Percentiles rank a stretch among this genome's conserved stretches.
Conservation (phyloP, 2,797 vertebrate species). For the Typhlichthys eigenmanni region DNA sequence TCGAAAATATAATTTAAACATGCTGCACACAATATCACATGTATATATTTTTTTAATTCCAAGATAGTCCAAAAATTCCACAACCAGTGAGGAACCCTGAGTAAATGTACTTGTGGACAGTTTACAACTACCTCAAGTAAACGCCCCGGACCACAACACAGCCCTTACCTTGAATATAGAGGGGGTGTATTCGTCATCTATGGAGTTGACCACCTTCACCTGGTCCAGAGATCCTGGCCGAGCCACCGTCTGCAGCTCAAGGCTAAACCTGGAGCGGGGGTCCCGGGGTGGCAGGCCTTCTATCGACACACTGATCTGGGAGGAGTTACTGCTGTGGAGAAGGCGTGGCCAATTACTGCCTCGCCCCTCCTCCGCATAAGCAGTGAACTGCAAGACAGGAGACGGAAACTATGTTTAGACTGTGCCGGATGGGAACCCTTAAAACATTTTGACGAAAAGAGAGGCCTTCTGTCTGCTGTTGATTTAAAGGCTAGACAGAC, state of each 20-base stretch:
- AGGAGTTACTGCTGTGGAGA: constrained; percentile 84
- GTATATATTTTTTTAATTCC: too few species aligned
- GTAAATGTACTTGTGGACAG: too few species aligned
- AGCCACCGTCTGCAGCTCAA: constrained; percentile 82
- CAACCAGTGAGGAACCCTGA: too few species aligned
- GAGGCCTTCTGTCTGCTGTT: not conserved
- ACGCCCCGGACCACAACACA: too few species aligned
- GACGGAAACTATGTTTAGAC: not conserved
- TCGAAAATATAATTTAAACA: too few species aligned
- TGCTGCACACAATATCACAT: too few species aligned
- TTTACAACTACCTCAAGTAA: too few species aligned
- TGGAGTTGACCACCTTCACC: constrained; percentile 68
- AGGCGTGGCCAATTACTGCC: constrained; percentile 79
- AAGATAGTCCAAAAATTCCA: too few species aligned
- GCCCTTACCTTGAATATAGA: constrained; percentile 85
- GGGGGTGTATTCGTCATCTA: constrained; percentile 89
- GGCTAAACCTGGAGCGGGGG: constrained; percentile 74
- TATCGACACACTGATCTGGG: constrained; percentile 81
- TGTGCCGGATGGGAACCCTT: not conserved
- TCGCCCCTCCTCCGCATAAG: constrained; percentile 73
- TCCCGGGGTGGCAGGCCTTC: constrained; percentile 63
- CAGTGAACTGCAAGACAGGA: constrained; percentile 76
- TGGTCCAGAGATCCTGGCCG: constrained; percentile 23
- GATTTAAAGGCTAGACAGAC: not conserved
- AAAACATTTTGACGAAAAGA: too few species aligned